phyloP scores from a whole-genome alignment of 2,113 vertebrate species.

The Sprattus sprattus region DNA sequence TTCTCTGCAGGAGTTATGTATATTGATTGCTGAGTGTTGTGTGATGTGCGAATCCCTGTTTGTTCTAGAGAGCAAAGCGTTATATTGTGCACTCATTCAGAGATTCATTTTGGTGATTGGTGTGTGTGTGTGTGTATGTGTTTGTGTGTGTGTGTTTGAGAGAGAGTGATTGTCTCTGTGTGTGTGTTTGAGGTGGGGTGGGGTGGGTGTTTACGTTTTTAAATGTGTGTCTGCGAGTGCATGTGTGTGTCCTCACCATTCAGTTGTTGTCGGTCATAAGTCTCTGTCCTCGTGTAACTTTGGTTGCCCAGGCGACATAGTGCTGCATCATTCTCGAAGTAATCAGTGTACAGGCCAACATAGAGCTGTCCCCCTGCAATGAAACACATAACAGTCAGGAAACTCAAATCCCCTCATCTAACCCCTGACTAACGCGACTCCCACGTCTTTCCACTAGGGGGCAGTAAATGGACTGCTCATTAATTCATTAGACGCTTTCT shows the following conservation, averaged over 20 bases:
- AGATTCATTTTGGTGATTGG: not conserved
- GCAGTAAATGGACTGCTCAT: slow-evolving; percentile 20
- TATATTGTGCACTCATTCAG: not conserved
- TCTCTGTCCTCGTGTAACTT: slow-evolving; percentile 83
- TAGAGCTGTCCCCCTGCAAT: slow-evolving; percentile 82
- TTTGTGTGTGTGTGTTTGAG: not conserved
- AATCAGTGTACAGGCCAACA: slow-evolving; percentile 88
- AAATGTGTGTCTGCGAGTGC: not conserved
- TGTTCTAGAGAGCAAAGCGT: not conserved
- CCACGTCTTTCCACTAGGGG: slow-evolving; percentile 35
- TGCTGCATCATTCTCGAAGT: slow-evolving; percentile 91
- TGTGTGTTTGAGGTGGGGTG: not conserved
- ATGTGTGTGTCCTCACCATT: slow-evolving; percentile 72
- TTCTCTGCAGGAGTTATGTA: not conserved
- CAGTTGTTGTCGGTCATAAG: slow-evolving; percentile 82
- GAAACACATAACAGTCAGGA: not conserved
- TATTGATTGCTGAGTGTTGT: not conserved
- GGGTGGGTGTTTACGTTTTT: not conserved
- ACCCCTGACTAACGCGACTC: not conserved
- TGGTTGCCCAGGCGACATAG: slow-evolving; percentile 79
- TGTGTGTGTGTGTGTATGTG: not conserved
- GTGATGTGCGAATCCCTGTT: not conserved
- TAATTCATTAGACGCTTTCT: not conserved
- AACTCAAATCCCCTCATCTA: not conserved
- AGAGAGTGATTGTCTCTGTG: not conserved